Evolutionary conservation across 2,113 vertebrate genomes (phyloP), one percentile per base, ranked within the genome.

Genomic region (Albula goreensis): DNA sequence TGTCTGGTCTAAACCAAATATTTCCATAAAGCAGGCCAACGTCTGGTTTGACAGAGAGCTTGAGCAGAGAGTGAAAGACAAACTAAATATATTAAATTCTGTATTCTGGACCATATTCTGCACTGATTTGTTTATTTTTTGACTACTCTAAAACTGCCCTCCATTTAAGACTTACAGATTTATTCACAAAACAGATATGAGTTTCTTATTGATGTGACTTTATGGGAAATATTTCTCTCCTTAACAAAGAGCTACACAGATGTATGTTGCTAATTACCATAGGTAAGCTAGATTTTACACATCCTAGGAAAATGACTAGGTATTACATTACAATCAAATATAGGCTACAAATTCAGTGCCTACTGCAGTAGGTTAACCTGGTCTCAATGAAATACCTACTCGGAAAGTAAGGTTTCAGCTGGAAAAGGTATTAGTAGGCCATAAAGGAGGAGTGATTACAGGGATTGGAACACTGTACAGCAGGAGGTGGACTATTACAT

Each of bases 1-100:
- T 83, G 86, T 88, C 86, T 85, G 56, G 77, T 84, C n/a, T 22
- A 80, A 31, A 31, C 48, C 77, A 86, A 60, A 79, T 22, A 2
- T 56, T 81, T 51, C 15, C 79, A 50, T 85, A 86, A 53, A 88
- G 88, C 89, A 86, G 12, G 49, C 25, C 5, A 6, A 25, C 12
- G 31, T 41, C 31, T 41, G 31, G 31, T 41, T 41, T 41, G 31
- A 41, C 31, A 41, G 31, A 41, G 31, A 41, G 31, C 1, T 41
- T 41, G 31, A 41, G 1, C 31, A 41, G 31, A 41, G 31, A 41
- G 31, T 41, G 31, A 41, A 41, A 41, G 31, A 41, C 0, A 41
- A 41, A 1, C 31, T 41, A 41, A 41, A 41, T 41, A 41, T 41
- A 41, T 41, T 41, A 41, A 41, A 41, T 41, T 41, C 31, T 41